Evolutionary conservation across 2,797 vertebrate species (phyloP).

Genomic region (Protonibea diacanthus): DNA sequence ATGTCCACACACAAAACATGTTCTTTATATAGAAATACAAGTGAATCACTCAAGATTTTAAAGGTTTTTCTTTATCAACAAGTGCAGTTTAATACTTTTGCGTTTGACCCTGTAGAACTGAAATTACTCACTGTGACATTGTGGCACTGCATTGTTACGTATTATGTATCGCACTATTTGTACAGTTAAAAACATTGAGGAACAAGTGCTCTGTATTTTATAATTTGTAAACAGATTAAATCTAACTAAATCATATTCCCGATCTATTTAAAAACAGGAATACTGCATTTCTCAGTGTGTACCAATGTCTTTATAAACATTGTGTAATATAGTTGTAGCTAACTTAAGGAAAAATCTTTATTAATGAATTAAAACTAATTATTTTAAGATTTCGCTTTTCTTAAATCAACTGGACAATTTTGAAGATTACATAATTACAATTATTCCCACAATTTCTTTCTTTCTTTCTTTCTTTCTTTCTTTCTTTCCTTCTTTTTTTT

Average conservation of each 20-base stretch:
- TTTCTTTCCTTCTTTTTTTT: neutral
- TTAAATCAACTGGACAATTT: neutral
- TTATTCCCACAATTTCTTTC: neutral
- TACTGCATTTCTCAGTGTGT: neutral
- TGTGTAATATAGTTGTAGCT: neutral
- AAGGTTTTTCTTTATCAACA: neutral
- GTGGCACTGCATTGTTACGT: neutral
- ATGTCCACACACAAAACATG: neutral
- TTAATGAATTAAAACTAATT: too few species aligned
- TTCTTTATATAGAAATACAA: constrained; percentile 8
- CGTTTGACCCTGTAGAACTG: neutral
- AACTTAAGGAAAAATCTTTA: neutral
- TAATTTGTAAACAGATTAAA: neutral
- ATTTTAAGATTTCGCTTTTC: neutral
- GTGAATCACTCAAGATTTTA: neutral
- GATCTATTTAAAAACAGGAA: neutral
- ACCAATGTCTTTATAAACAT: neutral
- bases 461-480: neutral
- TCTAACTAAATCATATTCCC: neutral
- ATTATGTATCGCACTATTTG: neutral
- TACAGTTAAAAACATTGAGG: neutral
- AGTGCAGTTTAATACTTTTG: constrained; percentile 1
- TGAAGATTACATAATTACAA: too few species aligned
- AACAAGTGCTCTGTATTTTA: neutral
- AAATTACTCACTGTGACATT: neutral